Conservation (phyloP, 2,797 vertebrate genomes). For the Clarias pachynema region DNA sequence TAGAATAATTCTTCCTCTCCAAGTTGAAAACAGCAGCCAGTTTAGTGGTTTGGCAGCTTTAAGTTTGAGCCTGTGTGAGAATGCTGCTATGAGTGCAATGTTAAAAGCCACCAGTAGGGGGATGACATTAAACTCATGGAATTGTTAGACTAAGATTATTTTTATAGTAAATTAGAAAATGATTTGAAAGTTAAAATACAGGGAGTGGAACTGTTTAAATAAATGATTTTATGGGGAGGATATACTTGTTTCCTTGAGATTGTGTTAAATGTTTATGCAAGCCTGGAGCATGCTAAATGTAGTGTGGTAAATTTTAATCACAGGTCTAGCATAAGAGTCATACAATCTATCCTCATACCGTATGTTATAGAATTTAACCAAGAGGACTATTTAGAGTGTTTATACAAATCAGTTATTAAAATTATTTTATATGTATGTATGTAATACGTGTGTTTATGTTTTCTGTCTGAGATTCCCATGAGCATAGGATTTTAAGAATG, state of each 20-base stretch:
- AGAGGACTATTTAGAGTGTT: background rate
- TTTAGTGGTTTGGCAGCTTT: too few relatives aligned
- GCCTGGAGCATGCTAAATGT: background rate
- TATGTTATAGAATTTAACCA: background rate
- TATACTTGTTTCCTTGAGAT: too few relatives aligned
- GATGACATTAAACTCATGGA: background rate
- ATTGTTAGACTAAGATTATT: background rate
- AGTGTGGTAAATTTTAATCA: background rate
- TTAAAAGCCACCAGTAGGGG: background rate
- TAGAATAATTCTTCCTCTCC: background rate
- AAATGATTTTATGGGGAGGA: background rate
- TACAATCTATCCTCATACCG: background rate
- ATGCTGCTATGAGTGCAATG: too few relatives aligned
- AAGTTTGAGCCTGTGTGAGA: too few relatives aligned
- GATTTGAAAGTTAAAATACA: too few relatives aligned
- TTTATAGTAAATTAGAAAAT: too few relatives aligned
- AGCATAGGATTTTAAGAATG: background rate
- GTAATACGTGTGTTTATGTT: too few relatives aligned
- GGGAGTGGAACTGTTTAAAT: background rate
- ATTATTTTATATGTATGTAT: too few relatives aligned
- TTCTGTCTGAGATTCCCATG: background rate
- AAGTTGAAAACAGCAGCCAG: background rate
- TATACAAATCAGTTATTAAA: background rate
- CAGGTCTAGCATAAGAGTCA: background rate
- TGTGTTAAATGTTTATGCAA: background rate